Conservation (phyloP, 2,113 vertebrate genomes). For the Ophthalmolycus amberensis region DNA sequence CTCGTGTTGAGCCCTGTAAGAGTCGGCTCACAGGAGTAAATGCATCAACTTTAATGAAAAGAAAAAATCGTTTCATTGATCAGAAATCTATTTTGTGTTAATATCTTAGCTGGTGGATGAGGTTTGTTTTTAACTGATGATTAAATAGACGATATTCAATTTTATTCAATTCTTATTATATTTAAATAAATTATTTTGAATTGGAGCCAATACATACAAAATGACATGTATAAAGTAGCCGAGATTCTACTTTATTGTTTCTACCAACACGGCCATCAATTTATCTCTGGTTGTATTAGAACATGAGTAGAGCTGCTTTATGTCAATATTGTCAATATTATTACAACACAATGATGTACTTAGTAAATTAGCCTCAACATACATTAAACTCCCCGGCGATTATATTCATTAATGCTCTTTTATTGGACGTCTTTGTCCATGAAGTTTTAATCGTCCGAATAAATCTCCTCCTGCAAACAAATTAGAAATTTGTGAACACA, state of each 20-base stretch:
- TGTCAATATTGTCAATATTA: neutral
- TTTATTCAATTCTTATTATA: neutral
- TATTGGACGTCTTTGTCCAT: neutral
- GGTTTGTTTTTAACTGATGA: neutral
- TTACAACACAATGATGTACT: neutral
- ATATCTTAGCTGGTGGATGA: neutral
- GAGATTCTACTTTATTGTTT: neutral
- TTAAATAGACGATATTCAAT: neutral
- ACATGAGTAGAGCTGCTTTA: neutral
- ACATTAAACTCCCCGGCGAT: neutral
- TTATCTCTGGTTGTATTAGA: neutral
- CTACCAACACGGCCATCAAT: neutral
- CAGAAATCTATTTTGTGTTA: neutral
- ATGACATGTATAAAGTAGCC: neutral
- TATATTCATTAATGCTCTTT: neutral
- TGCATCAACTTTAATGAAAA: neutral
- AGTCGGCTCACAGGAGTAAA: too few species aligned
- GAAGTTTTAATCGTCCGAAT: neutral
- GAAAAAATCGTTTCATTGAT: neutral
- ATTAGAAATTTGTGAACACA: neutral
- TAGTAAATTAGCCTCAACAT: neutral
- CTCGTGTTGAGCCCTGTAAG: too few species aligned
- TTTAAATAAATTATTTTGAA: slow-evolving; percentile 1
- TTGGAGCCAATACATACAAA: neutral
- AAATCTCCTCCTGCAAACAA: neutral